Evolutionary conservation across 2,113 vertebrate species (phyloP).

Genomic region (Epinephelus cyanopodus): DNA sequence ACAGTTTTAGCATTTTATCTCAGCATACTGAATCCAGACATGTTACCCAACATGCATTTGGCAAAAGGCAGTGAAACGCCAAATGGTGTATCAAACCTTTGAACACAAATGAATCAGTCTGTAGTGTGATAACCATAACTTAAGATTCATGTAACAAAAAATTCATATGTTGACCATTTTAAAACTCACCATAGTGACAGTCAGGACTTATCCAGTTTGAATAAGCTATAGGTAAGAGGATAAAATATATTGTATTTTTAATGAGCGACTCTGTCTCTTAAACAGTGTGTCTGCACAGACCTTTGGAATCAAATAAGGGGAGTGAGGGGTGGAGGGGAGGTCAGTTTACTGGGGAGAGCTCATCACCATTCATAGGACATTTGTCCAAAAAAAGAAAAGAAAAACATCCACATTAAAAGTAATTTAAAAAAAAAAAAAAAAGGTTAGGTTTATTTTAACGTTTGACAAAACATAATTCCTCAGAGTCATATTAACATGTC

Average conservation of each 20-base stretch:
- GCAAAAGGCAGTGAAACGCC: too few relatives aligned
- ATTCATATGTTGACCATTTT: too few relatives aligned
- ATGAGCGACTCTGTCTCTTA: conserved; percentile 24
- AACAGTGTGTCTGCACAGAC: conserved; percentile 9
- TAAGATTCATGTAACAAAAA: too few relatives aligned
- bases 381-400: background rate
- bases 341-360: background rate
- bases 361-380: background rate
- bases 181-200: conserved; percentile 67
- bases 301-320: conserved; percentile 66
- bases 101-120: too few relatives aligned
- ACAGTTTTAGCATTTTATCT: too few relatives aligned
- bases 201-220: background rate
- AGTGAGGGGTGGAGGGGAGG: background rate
- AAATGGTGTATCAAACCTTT: too few relatives aligned
- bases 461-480: background rate
- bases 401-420: background rate
- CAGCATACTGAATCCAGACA: too few relatives aligned
- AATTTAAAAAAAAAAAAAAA: background rate
- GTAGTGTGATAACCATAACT: too few relatives aligned
- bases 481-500: background rate
- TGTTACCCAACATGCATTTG: too few relatives aligned
- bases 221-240: background rate
- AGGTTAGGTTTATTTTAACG: background rate
- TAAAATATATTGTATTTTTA: background rate